Conservation (phyloP, 2,113 vertebrate genomes). For the Epinephelus cyanopodus region DNA sequence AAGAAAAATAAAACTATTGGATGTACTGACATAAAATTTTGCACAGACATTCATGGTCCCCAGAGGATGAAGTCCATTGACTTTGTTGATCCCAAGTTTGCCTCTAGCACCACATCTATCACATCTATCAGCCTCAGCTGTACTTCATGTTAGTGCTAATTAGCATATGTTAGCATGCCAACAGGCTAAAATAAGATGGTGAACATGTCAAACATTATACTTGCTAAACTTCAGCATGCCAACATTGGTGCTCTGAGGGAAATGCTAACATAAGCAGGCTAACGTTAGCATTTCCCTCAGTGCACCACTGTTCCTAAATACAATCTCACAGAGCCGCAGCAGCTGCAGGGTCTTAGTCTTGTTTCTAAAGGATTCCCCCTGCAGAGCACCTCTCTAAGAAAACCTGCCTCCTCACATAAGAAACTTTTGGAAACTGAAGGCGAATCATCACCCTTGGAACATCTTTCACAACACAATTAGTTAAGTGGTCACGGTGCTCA, state of each 20-base stretch:
- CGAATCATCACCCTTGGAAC: conserved; percentile 59
- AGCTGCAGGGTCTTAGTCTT: not conserved
- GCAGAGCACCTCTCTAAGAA: conserved; percentile 4
- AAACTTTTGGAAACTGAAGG: conserved; percentile 46
- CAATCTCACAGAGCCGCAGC: not conserved
- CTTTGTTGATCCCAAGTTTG: not conserved
- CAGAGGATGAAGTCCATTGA: too few species aligned
- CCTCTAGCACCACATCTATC: not conserved
- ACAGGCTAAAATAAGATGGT: not conserved
- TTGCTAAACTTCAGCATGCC: not conserved
- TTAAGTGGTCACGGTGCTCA: conserved; percentile 63
- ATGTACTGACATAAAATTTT: too few species aligned
- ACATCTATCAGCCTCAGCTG: not conserved
- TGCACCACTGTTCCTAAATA: not conserved
- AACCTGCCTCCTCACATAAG: conserved; percentile 41
- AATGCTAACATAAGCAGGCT: not conserved
- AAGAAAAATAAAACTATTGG: too few species aligned
- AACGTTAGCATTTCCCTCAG: not conserved
- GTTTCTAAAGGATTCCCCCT: not conserved
- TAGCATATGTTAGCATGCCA: not conserved
- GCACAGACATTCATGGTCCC: not conserved
- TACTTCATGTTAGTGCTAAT: not conserved
- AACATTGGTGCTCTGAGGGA: not conserved
- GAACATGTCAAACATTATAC: too few species aligned
- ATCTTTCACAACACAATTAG: conserved; percentile 70